Evolutionary conservation across 2,888 invertebrate species (phyloP).

Genomic region (Agelastica alni): DNA sequence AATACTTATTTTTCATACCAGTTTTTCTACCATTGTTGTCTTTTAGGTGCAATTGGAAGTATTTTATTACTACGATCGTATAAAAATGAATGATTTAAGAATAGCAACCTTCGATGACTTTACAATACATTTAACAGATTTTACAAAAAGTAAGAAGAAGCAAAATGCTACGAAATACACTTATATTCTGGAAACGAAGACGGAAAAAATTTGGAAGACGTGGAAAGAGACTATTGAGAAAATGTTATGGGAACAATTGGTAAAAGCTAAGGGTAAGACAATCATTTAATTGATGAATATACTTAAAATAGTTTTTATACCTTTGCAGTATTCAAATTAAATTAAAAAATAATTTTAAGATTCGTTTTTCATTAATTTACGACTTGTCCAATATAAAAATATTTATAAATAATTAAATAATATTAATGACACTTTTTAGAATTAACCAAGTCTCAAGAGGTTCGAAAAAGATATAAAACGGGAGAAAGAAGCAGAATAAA

Average conservation of each 20-base stretch:
- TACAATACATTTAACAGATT: constrained; percentile 45
- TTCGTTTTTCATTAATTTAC: no score
- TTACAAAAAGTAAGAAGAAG: constrained; percentile 42
- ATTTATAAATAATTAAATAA: no score
- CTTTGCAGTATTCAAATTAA: no score
- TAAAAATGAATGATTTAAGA: constrained; percentile 47
- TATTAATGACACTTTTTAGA: no score
- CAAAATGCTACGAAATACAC: constrained; percentile 34
- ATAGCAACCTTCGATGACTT: constrained; percentile 46
- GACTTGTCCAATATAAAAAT: no score
- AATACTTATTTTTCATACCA: no score
- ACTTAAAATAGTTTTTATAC: no score
- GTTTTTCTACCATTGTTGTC: not conserved
- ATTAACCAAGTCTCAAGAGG: constrained; percentile 2
- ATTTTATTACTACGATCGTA: constrained; percentile 46
- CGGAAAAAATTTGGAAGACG: constrained; percentile 42
- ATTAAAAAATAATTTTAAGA: no score
- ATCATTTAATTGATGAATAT: no score
- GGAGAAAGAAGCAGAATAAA: constrained; percentile 13
- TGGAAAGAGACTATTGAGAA: constrained; percentile 49
- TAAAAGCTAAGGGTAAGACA: constrained; percentile 46
- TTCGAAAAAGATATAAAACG: constrained; percentile 9
- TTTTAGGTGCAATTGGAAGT: constrained; percentile 44
- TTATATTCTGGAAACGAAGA: constrained; percentile 46
- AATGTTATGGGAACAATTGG: constrained; percentile 49